Evolutionary conservation across 2,113 vertebrate species (phyloP).

Genomic region (Stigmatopora nigra): DNA sequence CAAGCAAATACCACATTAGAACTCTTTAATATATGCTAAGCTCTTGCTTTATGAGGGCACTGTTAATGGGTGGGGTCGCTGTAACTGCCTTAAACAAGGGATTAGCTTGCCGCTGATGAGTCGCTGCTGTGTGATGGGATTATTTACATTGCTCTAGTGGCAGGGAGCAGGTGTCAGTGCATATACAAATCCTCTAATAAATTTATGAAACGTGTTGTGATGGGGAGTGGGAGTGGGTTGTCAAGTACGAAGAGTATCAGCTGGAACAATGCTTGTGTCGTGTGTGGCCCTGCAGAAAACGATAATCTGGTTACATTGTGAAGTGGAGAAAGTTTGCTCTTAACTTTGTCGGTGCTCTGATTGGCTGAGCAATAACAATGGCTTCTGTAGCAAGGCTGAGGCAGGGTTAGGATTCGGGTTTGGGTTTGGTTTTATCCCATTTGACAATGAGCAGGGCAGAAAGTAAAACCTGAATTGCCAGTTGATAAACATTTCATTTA

Average conservation of each 20-base stretch:
- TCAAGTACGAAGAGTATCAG: conserved; percentile 48
- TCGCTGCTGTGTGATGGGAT: conserved; percentile 70
- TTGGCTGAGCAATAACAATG: conserved; percentile 46
- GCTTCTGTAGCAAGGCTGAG: conserved; percentile 32
- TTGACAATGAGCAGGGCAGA: conserved; percentile 22
- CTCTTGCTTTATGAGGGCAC: conserved; percentile 66
- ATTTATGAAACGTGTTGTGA: conserved; percentile 55
- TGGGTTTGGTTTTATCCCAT: conserved; percentile 38
- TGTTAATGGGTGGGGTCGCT: conserved; percentile 73
- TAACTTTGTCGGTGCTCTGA: conserved; percentile 40
- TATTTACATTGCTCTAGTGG: conserved; percentile 72
- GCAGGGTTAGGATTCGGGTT: conserved; percentile 41
- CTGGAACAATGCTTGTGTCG: conserved; percentile 63
- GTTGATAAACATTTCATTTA: too few species aligned
- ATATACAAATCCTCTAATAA: conserved; percentile 77
- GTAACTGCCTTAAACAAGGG: conserved; percentile 79
- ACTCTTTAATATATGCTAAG: conserved; percentile 73
- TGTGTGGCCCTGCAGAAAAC: conserved; percentile 45
- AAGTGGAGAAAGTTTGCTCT: conserved; percentile 52
- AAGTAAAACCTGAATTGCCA: too few species aligned
- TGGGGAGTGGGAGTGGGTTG: conserved; percentile 31
- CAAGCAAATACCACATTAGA: conserved; percentile 55
- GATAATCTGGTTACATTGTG: conserved; percentile 57
- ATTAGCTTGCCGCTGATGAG: conserved; percentile 73
- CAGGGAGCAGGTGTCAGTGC: conserved; percentile 74